phyloP scores from a whole-genome alignment of 2,888 invertebrate species.

The Altica lythri region DNA sequence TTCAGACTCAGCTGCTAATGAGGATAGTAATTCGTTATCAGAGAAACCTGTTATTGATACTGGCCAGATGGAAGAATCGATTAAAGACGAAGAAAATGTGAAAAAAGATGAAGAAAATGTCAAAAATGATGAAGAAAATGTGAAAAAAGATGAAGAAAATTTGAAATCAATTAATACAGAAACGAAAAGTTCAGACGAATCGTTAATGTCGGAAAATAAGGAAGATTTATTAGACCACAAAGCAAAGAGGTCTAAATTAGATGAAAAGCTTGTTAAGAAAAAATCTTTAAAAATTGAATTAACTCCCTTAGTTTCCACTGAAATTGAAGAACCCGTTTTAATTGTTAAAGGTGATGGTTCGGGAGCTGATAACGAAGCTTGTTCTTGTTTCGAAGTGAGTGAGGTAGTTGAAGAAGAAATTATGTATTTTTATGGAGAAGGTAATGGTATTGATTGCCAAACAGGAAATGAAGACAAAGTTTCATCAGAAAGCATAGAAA shows the following conservation, averaged over 20 bases:
- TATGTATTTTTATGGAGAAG: constrained; percentile 72
- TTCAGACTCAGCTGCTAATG: constrained; percentile 64
- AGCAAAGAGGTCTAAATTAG: neutral
- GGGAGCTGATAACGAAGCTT: constrained; percentile 64
- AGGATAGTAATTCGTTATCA: constrained; percentile 66
- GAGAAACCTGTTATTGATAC: constrained; percentile 64
- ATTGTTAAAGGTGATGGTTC: constrained; percentile 69
- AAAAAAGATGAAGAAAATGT: constrained; percentile 3
- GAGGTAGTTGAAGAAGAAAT: constrained; percentile 76
- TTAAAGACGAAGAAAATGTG: constrained; percentile 2
- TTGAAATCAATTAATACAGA: neutral
- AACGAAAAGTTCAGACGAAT: neutral
- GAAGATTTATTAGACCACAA: neutral
- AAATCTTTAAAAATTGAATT: constrained; percentile 38
- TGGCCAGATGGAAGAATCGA: constrained; percentile 54
- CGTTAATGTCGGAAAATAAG: neutral
- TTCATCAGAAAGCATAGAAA: constrained; percentile 15
- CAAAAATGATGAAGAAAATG: neutral
- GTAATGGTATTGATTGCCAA: constrained; percentile 72
- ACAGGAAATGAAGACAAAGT: constrained; percentile 67
- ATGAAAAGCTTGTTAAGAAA: constrained; percentile 20
- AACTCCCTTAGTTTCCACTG: constrained; percentile 36
- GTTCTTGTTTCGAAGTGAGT: constrained; percentile 55
- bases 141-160: neutral
- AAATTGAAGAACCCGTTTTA: constrained; percentile 70